Evolutionary conservation across 2,113 vertebrate genomes (phyloP).

Genomic region (Phasianus colchicus): DNA sequence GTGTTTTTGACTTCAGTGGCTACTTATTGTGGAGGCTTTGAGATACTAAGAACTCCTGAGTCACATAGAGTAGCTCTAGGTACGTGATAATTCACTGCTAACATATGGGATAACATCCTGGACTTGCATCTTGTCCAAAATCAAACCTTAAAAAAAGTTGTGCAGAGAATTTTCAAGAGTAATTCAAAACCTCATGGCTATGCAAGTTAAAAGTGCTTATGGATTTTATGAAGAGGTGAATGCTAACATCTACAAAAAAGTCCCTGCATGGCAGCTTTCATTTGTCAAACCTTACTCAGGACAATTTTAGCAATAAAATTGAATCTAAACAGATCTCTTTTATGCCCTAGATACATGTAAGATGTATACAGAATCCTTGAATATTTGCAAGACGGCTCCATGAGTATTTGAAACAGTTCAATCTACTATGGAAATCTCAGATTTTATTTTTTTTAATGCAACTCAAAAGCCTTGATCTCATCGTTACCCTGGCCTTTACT

Average conservation of each 20-base stretch:
- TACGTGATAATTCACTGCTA: neutral
- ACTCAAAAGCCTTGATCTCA: neutral
- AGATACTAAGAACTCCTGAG: neutral
- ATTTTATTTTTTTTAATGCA: neutral
- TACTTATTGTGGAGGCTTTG: neutral
- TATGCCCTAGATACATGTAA: neutral
- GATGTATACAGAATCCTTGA: neutral
- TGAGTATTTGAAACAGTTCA: neutral
- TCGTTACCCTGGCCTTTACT: neutral
- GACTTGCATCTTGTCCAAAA: neutral
- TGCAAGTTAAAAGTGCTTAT: neutral
- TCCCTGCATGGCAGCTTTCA: neutral
- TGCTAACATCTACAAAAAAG: accelerated
- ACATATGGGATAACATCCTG: neutral
- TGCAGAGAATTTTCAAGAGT: neutral
- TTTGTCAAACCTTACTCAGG: neutral
- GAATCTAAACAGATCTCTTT: neutral
- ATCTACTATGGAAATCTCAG: neutral
- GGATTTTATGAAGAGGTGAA: neutral
- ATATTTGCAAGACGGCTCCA: neutral
- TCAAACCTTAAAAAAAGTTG: neutral
- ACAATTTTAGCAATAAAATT: neutral
- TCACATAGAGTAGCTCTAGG: neutral
- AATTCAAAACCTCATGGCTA: neutral
- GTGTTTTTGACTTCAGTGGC: neutral